Percentiles rank a stretch among this genome's conserved stretches.
These are phyloP conservation scores for Tragelaphus scriptus DNA, from an alignment of 2,113 vertebrate species.

Conservation along the genomic window DNA sequence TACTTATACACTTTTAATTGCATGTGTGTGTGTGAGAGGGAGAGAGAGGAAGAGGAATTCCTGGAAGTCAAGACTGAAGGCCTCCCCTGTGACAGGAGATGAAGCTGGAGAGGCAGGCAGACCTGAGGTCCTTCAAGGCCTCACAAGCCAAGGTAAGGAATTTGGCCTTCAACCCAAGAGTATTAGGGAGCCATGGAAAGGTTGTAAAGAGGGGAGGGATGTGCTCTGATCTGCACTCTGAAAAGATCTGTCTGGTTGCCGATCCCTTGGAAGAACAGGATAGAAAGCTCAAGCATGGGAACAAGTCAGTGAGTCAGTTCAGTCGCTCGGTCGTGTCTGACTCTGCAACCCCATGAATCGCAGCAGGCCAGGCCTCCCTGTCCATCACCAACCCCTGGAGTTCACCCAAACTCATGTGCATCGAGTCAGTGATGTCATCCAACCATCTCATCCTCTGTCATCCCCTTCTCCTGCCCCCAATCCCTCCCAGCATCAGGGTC, in stretches of 20 bases:
- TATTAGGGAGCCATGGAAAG: not conserved
- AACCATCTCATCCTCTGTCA: too few relatives aligned
- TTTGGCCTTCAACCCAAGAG: not conserved
- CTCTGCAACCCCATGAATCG: too few relatives aligned
- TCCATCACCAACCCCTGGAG: too few relatives aligned
- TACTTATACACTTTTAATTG: not conserved
- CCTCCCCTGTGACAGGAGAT: not conserved
- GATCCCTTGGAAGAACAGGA: not conserved
- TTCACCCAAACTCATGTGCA: too few relatives aligned
- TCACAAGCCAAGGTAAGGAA: not conserved
- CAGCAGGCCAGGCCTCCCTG: too few relatives aligned
- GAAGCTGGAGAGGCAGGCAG: not conserved
- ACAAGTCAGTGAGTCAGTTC: not conserved
- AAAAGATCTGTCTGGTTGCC: not conserved
- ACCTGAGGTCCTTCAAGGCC: not conserved
- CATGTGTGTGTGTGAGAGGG: not conserved
- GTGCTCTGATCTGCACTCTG: not conserved
- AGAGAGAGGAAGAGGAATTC: not conserved
- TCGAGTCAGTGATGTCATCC: too few relatives aligned
- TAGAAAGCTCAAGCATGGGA: not conserved
- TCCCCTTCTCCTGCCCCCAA: too few relatives aligned
- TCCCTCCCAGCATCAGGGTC: too few relatives aligned
- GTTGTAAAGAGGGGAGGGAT: not conserved
- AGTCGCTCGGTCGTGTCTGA: too few relatives aligned
- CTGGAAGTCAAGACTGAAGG: not conserved